Percentiles rank a stretch among this genome's conserved stretches.
phyloP scores from a whole-genome alignment of 2,113 vertebrate genomes.

The Lota lota region DNA sequence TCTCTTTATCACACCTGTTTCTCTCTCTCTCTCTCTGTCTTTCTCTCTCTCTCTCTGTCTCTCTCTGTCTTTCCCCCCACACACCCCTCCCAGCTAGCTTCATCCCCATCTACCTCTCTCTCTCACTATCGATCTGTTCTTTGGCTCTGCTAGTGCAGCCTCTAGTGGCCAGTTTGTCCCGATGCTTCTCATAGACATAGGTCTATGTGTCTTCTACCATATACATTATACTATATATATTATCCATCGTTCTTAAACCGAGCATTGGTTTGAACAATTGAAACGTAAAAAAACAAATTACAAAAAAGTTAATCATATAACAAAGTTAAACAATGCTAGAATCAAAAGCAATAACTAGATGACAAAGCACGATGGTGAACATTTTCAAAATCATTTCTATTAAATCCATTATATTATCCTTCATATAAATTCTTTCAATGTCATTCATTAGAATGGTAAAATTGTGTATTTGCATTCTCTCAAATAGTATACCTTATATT shows the following conservation, averaged over 20 bases:
- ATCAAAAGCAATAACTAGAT: neutral
- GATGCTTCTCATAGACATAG: constrained; percentile 17
- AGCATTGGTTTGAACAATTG: too few relatives aligned
- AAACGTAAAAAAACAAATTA: too few relatives aligned
- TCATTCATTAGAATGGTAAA: neutral
- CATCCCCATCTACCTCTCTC: constrained; percentile 28
- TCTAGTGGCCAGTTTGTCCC: constrained; percentile 67
- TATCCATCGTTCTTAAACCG: too few relatives aligned
- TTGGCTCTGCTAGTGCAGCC: constrained; percentile 67
- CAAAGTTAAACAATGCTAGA: neutral
- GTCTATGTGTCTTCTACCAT: neutral
- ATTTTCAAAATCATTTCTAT: too few relatives aligned
- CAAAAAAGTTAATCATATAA: neutral
- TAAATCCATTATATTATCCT: too few relatives aligned
- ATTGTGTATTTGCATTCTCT: neutral
- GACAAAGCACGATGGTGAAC: neutral
- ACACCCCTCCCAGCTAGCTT: constrained; percentile 3
- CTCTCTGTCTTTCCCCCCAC: constrained; percentile 35
- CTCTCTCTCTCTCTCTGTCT: constrained; percentile 20
- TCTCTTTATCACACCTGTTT: too few relatives aligned
- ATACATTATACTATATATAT: constrained; percentile 1
- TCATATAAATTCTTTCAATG: neutral
- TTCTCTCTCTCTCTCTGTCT: constrained; percentile 43
- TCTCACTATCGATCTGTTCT: constrained; percentile 25
- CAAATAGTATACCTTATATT: too few relatives aligned